Base-by-base conservation (phyloP, 2,113 vertebrate species). In the Elgaria multicarinata region DNA sequence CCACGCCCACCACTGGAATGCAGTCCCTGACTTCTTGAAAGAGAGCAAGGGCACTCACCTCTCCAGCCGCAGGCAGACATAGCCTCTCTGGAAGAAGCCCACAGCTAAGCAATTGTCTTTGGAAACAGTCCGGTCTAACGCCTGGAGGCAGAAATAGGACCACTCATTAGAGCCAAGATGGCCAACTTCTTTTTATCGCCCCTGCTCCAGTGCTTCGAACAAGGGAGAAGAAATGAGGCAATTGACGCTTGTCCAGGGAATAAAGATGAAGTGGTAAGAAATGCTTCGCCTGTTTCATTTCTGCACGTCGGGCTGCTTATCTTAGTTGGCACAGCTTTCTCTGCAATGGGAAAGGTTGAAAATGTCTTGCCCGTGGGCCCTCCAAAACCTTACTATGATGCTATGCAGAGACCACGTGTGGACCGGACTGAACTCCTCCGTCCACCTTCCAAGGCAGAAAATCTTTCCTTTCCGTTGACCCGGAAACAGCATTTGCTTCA, bases 41-140 rank as follows among this genome's bases (percentile, higher is more conserved):
- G 20, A 13, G 53, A 28, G 39, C 20, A 36, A 24, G 24, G 10
- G 80, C 6, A 28, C 80, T 88, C 87, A 98, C 98, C 96, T 97
- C 89, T 92, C 87, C 58, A 97, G 87, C 93, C 96, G 96, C 94
- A 98, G 96, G 90, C 95, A 94, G 66, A 97, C 95, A 2, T 96
- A 96, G 14, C 97, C 95, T 82, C 97, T 97, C 93, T 98, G 98
- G 87, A 98, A 98, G 94, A 98, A 98, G 26, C 95, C 98, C 0
- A 98, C 97, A 39, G 98, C 98, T 72, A 99, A 95, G 50, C 97
- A 96, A 31, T 95, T 87, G 66, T 98, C 98, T 89, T 98, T 98
- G 24, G 93, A 88, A 24, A 98, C 94, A 1, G 97, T 94, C 13
- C 93, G 89, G 92, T 98, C 95, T 88, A 98, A 97, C 64, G 97